Conservation (phyloP, 2,113 vertebrate species). For the Actenoides hombroni region DNA sequence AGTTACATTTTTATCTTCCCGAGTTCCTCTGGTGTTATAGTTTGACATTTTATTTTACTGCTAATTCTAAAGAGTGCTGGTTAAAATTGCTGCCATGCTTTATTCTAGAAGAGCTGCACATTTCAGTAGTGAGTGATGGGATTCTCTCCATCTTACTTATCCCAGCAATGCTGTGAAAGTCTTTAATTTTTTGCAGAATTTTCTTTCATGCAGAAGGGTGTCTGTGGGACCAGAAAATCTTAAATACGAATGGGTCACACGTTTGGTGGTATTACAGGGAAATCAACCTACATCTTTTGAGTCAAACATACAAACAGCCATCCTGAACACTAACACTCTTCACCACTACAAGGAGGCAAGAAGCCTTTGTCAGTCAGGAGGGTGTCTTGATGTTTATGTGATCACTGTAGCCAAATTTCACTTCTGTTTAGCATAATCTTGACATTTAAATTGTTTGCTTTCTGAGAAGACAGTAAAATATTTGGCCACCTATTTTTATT, state of each 20-base stretch:
- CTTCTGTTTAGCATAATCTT: neutral
- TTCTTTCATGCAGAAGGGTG: neutral
- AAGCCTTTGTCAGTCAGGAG: neutral
- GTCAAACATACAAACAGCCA: neutral
- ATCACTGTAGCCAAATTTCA: neutral
- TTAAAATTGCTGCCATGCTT: neutral
- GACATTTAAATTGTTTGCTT: neutral
- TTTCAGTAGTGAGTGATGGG: neutral
- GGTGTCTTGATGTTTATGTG: neutral
- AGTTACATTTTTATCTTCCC: neutral
- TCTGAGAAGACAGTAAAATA: neutral
- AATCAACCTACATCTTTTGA: neutral
- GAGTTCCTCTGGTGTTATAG: neutral
- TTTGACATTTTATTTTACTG: constrained; percentile 14
- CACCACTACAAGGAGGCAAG: neutral
- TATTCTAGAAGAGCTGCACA: neutral
- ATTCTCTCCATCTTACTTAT: neutral
- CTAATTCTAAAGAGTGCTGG: neutral
- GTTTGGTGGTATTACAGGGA: neutral
- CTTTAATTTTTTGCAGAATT: neutral
- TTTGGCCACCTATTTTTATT: constrained; percentile 10
- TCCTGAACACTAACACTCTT: neutral
- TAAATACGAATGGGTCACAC: neutral
- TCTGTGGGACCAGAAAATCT: neutral
- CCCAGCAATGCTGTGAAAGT: neutral